A percentile compares a stretch with the other conserved stretches of the same genome.
Evolutionary conservation across 2,888 invertebrate genomes (phyloP).

Genomic region (Aporophyla nigra): DNA sequence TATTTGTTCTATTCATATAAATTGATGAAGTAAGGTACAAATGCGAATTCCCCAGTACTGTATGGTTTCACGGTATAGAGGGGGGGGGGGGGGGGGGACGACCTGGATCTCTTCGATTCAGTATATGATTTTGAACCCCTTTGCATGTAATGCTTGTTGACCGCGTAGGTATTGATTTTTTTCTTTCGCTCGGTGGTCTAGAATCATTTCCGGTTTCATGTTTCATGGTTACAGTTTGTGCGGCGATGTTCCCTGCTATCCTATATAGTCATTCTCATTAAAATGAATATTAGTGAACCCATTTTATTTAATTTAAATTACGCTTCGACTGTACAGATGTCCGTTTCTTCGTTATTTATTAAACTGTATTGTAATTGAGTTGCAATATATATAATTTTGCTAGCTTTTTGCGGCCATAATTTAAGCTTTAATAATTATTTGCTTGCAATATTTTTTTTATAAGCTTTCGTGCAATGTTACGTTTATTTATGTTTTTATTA

Average conservation of each 20-base stretch:
- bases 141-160: too few relatives aligned
- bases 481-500: constrained; percentile 36
- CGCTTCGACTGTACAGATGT: not conserved
- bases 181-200: too few relatives aligned
- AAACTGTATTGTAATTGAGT: constrained; percentile 45
- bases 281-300: not conserved
- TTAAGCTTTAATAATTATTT: constrained; percentile 51
- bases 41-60: not conserved
- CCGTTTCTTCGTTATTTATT: not conserved
- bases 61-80: not conserved
- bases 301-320: not conserved
- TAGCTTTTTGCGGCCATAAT: constrained; percentile 38
- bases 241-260: too few relatives aligned
- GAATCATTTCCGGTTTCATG: too few relatives aligned
- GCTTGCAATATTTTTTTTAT: constrained; percentile 65
- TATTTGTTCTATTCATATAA: not conserved
- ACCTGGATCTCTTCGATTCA: too few relatives aligned
- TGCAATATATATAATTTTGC: constrained; percentile 38
- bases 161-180: too few relatives aligned
- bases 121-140: too few relatives aligned
- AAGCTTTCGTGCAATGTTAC: constrained; percentile 53
- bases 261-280: not conserved
- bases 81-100: too few relatives aligned
- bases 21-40: not conserved
- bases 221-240: too few relatives aligned